Evolutionary conservation across 2,113 vertebrate genomes (phyloP).

Genomic region (Proteles cristata): DNA sequence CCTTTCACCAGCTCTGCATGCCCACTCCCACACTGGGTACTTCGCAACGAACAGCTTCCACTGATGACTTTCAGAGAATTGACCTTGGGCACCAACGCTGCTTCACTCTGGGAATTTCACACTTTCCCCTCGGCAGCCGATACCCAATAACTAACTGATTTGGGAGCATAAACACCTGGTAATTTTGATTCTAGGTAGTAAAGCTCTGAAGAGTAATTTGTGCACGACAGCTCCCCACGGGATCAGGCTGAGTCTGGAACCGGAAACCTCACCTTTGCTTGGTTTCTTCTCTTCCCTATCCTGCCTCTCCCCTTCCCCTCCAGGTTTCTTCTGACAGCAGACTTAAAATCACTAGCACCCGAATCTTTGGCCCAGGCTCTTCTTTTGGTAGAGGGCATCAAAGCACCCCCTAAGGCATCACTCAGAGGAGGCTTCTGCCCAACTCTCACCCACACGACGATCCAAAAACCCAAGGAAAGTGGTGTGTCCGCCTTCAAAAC

Average conservation of each 20-base stretch:
- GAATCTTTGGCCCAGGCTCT: not conserved
- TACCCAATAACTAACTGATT: not conserved
- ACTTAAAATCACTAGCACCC: not conserved
- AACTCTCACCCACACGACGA: not conserved
- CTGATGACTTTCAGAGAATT: not conserved
- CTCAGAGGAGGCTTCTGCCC: not conserved
- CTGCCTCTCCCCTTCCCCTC: not conserved
- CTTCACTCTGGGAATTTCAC: not conserved
- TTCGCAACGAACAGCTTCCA: not conserved
- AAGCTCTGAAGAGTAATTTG: not conserved
- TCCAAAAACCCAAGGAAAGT: not conserved
- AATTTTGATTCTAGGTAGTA: not conserved
- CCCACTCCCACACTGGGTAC: too few relatives aligned
- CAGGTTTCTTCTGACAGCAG: not conserved
- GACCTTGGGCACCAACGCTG: not conserved
- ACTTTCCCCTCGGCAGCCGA: not conserved
- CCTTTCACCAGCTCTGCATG: not conserved
- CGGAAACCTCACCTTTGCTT: not conserved
- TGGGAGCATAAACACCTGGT: not conserved
- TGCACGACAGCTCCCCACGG: not conserved
- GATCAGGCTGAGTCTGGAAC: not conserved
- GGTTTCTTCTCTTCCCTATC: not conserved
- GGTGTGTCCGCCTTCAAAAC: not conserved
- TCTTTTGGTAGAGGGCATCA: not conserved
- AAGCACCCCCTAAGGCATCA: not conserved